Conservation (phyloP, 2,888 invertebrate species). For the Cordilura impudica region DNA sequence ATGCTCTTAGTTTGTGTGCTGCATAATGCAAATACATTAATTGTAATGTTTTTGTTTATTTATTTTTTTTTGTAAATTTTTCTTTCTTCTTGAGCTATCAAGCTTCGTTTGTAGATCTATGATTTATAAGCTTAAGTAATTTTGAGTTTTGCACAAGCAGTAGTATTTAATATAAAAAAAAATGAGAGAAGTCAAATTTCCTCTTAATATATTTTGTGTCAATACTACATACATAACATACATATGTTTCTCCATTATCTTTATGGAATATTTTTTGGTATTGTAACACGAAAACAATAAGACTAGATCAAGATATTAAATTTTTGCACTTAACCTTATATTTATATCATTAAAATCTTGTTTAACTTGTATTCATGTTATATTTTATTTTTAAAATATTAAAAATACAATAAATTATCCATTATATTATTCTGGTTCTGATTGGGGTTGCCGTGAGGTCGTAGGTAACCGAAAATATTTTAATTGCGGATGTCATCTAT, state of each 20-base stretch:
- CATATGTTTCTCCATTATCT: conserved; percentile 30
- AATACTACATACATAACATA: too few relatives aligned
- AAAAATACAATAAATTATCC: too few relatives aligned
- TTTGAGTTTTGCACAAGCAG: conserved; percentile 6
- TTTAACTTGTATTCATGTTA: too few relatives aligned
- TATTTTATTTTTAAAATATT: too few relatives aligned
- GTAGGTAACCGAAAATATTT: too few relatives aligned
- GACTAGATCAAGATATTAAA: not conserved
- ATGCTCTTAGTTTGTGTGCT: conserved; percentile 1
- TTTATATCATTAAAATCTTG: conserved; percentile 44
- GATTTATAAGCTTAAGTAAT: conserved; percentile 49
- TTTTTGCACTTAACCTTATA: conserved; percentile 46
- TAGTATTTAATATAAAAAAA: not conserved
- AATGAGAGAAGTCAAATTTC: conserved; percentile 29
- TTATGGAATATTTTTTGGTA: conserved; percentile 38
- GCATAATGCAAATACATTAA: conserved; percentile 56
- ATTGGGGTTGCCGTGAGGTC: too few relatives aligned
- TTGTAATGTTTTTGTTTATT: conserved; percentile 21
- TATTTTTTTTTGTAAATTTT: not conserved
- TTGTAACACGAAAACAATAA: not conserved
- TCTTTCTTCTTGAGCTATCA: conserved; percentile 20
- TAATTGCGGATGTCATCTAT: too few relatives aligned
- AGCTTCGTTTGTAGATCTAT: conserved; percentile 28
- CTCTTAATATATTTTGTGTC: not conserved
- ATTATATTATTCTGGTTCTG: too few relatives aligned